Evolutionary conservation across 2,888 invertebrate genomes (phyloP).

Genomic region (Sepiola atlantica): DNA sequence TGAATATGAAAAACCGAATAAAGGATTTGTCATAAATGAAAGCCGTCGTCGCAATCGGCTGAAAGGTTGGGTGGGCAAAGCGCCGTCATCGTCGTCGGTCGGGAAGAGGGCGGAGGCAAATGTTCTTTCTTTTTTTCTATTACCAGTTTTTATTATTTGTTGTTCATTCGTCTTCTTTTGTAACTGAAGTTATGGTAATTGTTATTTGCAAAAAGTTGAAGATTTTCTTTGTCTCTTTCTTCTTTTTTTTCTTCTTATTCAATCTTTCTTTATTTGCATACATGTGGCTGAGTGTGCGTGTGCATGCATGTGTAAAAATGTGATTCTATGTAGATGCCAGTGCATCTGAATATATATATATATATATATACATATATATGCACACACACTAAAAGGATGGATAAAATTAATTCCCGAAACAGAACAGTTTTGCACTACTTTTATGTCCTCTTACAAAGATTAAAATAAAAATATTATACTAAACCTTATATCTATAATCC

Average conservation of each 20-base stretch:
- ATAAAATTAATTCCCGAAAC: no score
- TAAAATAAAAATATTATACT: no score
- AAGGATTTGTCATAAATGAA: constrained; percentile 21
- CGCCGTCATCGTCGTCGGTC: not conserved
- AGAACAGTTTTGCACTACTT: no score
- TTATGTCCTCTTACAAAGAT: no score
- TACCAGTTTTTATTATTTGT: not conserved
- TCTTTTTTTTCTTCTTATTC: not conserved
- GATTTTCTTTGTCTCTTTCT: not conserved
- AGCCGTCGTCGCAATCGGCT: not conserved
- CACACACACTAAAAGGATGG: no score
- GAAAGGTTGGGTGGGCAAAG: not conserved
- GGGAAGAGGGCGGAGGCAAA: not conserved
- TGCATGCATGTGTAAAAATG: not conserved
- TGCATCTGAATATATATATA: no score
- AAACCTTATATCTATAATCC: no score
- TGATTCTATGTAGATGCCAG: not conserved
- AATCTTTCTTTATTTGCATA: not conserved
- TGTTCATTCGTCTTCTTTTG: not conserved
- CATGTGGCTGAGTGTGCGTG: not conserved
- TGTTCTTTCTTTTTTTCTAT: not conserved
- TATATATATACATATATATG: no score
- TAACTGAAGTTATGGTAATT: constrained; percentile 10
- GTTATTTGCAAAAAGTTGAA: constrained; percentile 11
- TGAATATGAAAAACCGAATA: constrained; percentile 32